Percentiles rank a stretch among this genome's conserved stretches.
phyloP scores from a whole-genome alignment of 2,888 invertebrate genomes.

The Meteorus cinctellus region DNA sequence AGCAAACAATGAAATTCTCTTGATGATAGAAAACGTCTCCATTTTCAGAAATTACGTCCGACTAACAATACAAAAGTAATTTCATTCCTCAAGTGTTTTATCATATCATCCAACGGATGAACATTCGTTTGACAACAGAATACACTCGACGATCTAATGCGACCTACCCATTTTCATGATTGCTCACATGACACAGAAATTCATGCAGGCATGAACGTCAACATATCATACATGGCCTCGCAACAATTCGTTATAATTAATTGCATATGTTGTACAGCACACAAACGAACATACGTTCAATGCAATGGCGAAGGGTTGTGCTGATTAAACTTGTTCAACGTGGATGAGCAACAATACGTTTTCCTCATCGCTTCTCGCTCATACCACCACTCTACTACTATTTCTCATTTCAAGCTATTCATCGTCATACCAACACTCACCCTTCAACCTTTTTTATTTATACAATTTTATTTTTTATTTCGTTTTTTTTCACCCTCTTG shows the following conservation, averaged over 20 bases:
- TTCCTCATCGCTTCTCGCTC: background rate
- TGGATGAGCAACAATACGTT: constrained; percentile 40
- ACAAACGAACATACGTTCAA: constrained; percentile 11
- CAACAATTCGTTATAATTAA: constrained; percentile 53
- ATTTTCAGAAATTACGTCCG: too few species aligned
- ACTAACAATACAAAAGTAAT: too few species aligned
- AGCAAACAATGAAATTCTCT: too few species aligned
- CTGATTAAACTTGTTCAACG: constrained; percentile 49
- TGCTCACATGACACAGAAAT: constrained; percentile 11
- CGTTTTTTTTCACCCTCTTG: constrained; percentile 32
- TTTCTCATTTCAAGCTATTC: constrained; percentile 20
- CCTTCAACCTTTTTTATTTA: background rate
- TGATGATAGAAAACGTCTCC: too few species aligned
- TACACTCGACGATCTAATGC: background rate
- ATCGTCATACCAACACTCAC: constrained; percentile 20
- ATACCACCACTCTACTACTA: constrained; percentile 4
- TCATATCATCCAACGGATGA: too few species aligned
- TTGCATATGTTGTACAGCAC: constrained; percentile 44
- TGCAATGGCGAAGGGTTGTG: background rate
- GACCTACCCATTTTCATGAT: constrained; percentile 2
- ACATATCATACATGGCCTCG: constrained; percentile 40
- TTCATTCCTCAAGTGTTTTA: too few species aligned
- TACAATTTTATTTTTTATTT: background rate
- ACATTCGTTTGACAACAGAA: too few species aligned
- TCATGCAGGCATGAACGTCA: constrained; percentile 18